Evolutionary conservation across 2,888 invertebrate genomes (phyloP).

Genomic region (Cheilosia impressa): DNA sequence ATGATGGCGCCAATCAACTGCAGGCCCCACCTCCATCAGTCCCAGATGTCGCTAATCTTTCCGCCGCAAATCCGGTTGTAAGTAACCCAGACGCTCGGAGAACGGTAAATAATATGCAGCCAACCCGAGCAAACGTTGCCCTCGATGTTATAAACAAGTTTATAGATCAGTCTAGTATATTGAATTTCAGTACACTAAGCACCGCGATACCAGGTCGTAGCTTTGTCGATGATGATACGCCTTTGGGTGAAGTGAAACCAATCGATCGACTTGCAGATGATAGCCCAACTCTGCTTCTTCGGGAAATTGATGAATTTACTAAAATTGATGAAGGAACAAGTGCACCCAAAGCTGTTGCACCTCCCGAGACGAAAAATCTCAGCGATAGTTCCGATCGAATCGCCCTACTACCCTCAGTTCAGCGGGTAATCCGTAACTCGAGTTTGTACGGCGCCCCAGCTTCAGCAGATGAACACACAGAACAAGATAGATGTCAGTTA

Average conservation of each 20-base stretch:
- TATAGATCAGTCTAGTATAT: neutral
- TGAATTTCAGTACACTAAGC: neutral
- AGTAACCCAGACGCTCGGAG: neutral
- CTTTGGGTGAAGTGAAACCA: constrained; percentile 3
- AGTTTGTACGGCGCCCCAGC: no score
- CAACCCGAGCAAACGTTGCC: neutral
- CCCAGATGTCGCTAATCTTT: neutral
- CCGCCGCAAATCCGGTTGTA: neutral
- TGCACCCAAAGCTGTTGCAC: neutral
- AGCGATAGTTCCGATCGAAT: no score
- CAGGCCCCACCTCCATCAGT: no score
- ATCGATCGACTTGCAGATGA: neutral
- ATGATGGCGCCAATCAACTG: no score
- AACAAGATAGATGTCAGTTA: no score
- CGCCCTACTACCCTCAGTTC: no score
- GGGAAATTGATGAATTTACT: constrained; percentile 2
- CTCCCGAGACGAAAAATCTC: no score
- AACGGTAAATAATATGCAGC: neutral
- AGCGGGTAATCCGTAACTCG: no score
- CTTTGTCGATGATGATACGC: neutral
- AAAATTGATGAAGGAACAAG: no score
- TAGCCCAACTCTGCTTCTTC: neutral
- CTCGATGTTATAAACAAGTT: neutral
- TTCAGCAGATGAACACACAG: no score
- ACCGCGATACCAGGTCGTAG: neutral